phyloP scores from a whole-genome alignment of 2,113 vertebrate genomes.

The Crotalus tigris region DNA sequence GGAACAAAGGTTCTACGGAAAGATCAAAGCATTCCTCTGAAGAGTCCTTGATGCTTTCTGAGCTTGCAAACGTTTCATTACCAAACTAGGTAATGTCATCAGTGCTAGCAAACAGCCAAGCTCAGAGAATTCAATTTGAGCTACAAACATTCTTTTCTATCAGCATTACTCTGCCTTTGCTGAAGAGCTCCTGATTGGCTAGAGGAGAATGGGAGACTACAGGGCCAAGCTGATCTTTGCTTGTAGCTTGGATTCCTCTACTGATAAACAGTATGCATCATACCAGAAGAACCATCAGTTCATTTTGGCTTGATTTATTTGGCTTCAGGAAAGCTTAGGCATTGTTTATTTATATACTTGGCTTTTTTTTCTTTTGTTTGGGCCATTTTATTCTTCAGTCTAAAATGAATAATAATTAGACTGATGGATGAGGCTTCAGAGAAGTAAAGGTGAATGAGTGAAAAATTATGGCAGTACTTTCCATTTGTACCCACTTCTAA shows the following conservation, averaged over 20 bases:
- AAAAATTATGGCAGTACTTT: conserved; percentile 29
- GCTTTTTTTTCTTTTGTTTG: conserved; percentile 1
- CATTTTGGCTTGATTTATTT: neutral
- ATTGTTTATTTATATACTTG: neutral
- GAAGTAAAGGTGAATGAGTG: conserved; percentile 29
- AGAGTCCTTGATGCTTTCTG: neutral
- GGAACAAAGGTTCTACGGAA: neutral
- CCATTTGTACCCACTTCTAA: conserved; percentile 6
- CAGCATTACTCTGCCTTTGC: neutral
- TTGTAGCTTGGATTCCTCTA: neutral
- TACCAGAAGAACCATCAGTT: neutral
- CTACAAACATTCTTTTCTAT: neutral
- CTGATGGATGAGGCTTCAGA: conserved; percentile 33
- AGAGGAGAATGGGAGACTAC: neutral
- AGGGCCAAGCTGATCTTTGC: neutral
- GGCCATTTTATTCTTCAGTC: neutral
- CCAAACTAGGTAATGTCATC: neutral
- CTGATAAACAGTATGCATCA: neutral
- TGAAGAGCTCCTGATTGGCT: neutral
- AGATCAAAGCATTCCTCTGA: neutral
- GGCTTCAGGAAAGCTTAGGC: neutral
- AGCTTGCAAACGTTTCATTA: neutral
- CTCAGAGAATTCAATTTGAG: neutral
- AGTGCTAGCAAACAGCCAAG: neutral
- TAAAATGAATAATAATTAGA: conserved; percentile 19